These are phyloP conservation scores for Tubulanus polymorphus DNA, from an alignment of 2,888 invertebrate genomes.

Conservation along the genomic window DNA sequence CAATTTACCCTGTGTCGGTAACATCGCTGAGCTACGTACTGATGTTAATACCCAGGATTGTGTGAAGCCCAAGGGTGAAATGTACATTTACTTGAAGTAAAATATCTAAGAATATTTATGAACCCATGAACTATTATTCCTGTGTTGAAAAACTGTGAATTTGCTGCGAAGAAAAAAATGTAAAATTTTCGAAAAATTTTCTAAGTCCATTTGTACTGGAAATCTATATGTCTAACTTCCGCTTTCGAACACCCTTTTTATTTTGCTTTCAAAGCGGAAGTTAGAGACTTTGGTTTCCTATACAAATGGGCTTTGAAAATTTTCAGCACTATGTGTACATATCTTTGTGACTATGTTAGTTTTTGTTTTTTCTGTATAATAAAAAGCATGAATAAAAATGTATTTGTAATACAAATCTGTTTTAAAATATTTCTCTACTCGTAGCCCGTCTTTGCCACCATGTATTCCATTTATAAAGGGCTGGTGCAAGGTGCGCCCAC, in stretches of 20 bases:
- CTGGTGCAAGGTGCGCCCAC: constrained; percentile 2
- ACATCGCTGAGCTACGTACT: neutral
- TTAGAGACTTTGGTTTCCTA: neutral
- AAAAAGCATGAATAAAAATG: neutral
- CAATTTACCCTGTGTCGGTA: neutral
- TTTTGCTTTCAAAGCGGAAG: constrained; percentile 1
- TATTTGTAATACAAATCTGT: neutral
- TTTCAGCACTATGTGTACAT: neutral
- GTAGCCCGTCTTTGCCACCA: neutral
- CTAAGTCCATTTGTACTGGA: neutral
- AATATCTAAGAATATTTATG: neutral
- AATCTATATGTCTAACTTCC: neutral
- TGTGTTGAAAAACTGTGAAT: too few relatives aligned
- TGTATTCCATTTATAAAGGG: constrained; percentile 1
- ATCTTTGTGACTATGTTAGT: neutral
- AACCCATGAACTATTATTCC: too few relatives aligned
- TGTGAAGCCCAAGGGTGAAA: neutral
- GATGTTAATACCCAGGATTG: constrained; percentile 1
- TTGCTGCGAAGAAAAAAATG: neutral
- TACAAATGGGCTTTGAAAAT: neutral
- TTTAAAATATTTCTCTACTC: neutral
- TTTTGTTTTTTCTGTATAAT: neutral
- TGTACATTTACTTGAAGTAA: constrained; percentile 1
- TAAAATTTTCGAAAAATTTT: neutral
- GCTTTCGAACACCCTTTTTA: neutral